Conservation (phyloP, 2,888 invertebrate species). For the Malthinus seriepunctatus region DNA sequence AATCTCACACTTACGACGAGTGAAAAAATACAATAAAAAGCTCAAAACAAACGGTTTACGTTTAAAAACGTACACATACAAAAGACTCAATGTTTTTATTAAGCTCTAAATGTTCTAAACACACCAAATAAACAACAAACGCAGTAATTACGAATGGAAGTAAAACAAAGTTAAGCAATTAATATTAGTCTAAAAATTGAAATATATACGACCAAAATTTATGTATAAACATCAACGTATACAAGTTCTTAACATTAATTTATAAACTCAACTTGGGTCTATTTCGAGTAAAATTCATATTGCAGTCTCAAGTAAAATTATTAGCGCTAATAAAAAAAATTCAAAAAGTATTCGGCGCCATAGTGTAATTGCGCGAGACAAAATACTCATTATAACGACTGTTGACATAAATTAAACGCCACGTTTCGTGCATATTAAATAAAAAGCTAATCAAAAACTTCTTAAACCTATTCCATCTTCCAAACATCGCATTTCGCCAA, state of each 20-base stretch:
- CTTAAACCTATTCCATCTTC: too few species aligned
- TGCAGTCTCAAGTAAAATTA: background rate
- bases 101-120: constrained; percentile 6
- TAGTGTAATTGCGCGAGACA: too few species aligned
- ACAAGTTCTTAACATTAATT: constrained; percentile 14
- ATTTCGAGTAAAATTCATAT: constrained; percentile 11
- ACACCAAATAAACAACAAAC: constrained; percentile 6
- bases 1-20: constrained; percentile 8
- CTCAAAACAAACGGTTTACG: background rate
- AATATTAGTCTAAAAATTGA: constrained; percentile 11
- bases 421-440: too few species aligned
- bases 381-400: too few species aligned
- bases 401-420: too few species aligned
- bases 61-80: background rate
- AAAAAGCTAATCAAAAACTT: too few species aligned
- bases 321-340: constrained; percentile 7
- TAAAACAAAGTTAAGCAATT: constrained; percentile 13
- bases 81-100: constrained; percentile 9
- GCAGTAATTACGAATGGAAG: constrained; percentile 11
- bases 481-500: too few species aligned
- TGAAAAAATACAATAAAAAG: background rate
- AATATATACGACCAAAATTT: constrained; percentile 19
- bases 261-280: constrained; percentile 15
- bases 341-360: background rate
- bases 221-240: constrained; percentile 17